phyloP scores from a whole-genome alignment of 2,888 invertebrate species.

The Eueremaeus valkanovi region DNA sequence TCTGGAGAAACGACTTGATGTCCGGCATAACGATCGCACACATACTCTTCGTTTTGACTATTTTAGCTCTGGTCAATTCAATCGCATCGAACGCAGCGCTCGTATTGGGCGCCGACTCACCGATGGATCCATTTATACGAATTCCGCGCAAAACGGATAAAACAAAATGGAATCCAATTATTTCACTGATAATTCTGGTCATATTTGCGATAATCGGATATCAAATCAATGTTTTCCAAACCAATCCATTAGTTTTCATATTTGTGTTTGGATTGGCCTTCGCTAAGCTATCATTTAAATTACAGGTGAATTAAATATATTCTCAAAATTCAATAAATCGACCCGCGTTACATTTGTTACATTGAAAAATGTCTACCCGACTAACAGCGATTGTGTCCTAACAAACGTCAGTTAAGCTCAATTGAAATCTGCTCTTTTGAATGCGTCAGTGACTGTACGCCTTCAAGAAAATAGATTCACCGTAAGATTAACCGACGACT shows the following conservation, averaged over 20 bases:
- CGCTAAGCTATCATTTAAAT: slow-evolving; percentile 75
- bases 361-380: background rate
- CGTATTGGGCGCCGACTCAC: slow-evolving; percentile 34
- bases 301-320: slow-evolving; percentile 44
- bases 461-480: no score
- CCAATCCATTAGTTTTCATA: slow-evolving; percentile 84
- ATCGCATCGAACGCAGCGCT: slow-evolving; percentile 28
- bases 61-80: slow-evolving; percentile 40
- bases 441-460: no score
- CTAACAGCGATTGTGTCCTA: background rate
- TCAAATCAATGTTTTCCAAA: slow-evolving; percentile 41
- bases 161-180: slow-evolving; percentile 41
- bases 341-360: background rate
- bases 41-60: slow-evolving; percentile 38
- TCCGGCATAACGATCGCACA: slow-evolving; percentile 17
- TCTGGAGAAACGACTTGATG: slow-evolving; percentile 64
- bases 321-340: background rate
- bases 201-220: slow-evolving; percentile 47
- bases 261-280: slow-evolving; percentile 92
- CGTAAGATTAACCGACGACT: no score
- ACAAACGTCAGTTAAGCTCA: no score
- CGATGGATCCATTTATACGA: slow-evolving; percentile 40
- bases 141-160: slow-evolving; percentile 20
- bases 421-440: no score
- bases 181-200: slow-evolving; percentile 48